These are phyloP conservation scores for Linnaemya tessellans DNA, from an alignment of 2,888 invertebrate genomes.

Conservation along the genomic window DNA sequence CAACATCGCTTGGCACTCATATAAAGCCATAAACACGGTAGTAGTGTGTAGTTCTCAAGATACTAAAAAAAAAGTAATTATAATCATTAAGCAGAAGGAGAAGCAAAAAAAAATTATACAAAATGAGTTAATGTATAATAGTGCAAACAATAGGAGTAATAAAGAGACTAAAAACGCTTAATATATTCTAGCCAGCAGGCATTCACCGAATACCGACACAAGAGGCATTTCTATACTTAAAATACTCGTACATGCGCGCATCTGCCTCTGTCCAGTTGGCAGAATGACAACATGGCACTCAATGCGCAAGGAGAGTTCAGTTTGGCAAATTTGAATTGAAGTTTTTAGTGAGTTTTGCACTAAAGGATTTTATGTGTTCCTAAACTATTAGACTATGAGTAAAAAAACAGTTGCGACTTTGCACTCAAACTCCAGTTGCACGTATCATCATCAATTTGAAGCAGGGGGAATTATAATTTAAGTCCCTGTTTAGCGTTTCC, in stretches of 20 bases:
- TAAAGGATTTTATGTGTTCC: background rate
- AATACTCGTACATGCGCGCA: constrained; percentile 5
- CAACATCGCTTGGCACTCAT: constrained; percentile 15
- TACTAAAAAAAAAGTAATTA: constrained; percentile 63
- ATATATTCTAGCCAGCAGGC: constrained; percentile 52
- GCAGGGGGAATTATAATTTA: too few species aligned
- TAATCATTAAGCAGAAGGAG: constrained; percentile 56
- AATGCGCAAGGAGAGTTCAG: background rate
- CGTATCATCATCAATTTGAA: too few species aligned
- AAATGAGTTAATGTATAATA: constrained; percentile 20
- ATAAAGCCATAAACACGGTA: constrained; percentile 53
- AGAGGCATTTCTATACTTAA: background rate
- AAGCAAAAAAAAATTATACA: constrained; percentile 6
- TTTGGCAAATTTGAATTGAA: background rate
- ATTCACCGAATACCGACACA: constrained; percentile 32
- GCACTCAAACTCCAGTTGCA: too few species aligned
- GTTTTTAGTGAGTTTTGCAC: background rate
- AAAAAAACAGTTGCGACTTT: too few species aligned
- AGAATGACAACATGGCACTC: constrained; percentile 20
- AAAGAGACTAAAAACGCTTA: constrained; percentile 1
- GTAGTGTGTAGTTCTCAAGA: constrained; percentile 60
- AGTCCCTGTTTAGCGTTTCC: too few species aligned
- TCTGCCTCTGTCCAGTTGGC: background rate
- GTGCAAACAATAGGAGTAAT: constrained; percentile 31
- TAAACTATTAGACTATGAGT: too few species aligned